These are phyloP conservation scores for Paracanthobrama guichenoti DNA, from an alignment of 2,113 vertebrate species.

Conservation along the genomic window DNA sequence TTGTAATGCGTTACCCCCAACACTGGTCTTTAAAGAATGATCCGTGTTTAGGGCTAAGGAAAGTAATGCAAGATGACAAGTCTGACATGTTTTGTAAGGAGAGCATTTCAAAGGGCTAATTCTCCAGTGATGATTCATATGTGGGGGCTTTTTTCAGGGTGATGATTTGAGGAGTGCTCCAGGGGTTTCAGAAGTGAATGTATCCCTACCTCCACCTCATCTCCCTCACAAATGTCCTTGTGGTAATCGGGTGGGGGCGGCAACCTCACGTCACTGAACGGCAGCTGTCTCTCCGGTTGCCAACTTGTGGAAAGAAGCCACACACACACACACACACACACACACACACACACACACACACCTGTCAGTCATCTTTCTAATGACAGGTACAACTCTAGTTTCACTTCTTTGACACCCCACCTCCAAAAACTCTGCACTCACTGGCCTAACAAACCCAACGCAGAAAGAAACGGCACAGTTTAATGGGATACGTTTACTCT, in stretches of 20 bases:
- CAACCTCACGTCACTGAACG: constrained; percentile 88
- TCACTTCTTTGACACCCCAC: neutral
- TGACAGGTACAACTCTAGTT: neutral
- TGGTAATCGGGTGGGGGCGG: constrained; percentile 85
- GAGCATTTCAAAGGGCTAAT: neutral
- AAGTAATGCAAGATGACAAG: neutral
- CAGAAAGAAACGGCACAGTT: neutral
- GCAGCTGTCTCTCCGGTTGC: constrained; percentile 91
- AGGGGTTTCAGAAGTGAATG: neutral
- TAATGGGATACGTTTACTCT: neutral
- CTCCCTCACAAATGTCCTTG: constrained; percentile 89
- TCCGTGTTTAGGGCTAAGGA: neutral
- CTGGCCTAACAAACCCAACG: neutral
- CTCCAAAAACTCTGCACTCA: neutral
- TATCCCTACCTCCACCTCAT: constrained; percentile 87
- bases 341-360: neutral
- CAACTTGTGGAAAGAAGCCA: constrained; percentile 71
- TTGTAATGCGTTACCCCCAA: no score
- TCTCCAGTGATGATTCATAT: neutral
- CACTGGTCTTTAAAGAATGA: constrained; percentile 2
- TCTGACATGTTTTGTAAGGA: neutral
- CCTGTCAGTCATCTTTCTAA: constrained; percentile 33
- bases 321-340: neutral
- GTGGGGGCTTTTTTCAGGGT: neutral
- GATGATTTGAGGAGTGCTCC: neutral